Evolutionary conservation across 2,888 invertebrate genomes (phyloP).

Genomic region (Hipparchia semele): DNA sequence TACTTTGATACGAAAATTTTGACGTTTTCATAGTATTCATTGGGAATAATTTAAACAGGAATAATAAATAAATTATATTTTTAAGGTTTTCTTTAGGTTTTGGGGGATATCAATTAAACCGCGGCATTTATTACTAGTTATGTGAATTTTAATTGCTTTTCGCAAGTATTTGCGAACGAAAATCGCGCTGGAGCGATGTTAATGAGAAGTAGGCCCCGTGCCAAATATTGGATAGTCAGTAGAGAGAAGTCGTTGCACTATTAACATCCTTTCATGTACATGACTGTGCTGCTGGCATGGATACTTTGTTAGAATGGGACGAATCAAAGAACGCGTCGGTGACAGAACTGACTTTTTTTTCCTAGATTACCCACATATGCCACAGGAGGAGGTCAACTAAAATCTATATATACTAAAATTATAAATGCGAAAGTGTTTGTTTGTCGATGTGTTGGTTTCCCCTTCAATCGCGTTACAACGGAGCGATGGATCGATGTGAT

Average conservation of each 20-base stretch:
- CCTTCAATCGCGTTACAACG: too few relatives aligned
- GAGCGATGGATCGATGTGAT: too few relatives aligned
- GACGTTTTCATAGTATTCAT: neutral
- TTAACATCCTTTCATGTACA: neutral
- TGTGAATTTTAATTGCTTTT: constrained; percentile 17
- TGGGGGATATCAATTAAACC: neutral
- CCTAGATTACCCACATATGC: too few relatives aligned
- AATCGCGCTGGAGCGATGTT: constrained; percentile 31
- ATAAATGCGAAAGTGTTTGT: too few relatives aligned
- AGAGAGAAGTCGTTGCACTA: constrained; percentile 7
- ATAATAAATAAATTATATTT: too few relatives aligned
- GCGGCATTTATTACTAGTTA: constrained; percentile 15
- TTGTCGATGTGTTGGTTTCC: too few relatives aligned
- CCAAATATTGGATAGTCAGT: constrained; percentile 33
- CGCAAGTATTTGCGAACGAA: constrained; percentile 16
- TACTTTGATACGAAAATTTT: neutral
- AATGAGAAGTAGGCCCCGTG: constrained; percentile 41
- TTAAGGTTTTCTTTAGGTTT: neutral
- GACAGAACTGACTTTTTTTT: too few relatives aligned
- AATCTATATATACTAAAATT: too few relatives aligned
- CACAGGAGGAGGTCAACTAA: too few relatives aligned
- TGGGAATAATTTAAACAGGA: too few relatives aligned
- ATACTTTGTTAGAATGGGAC: neutral
- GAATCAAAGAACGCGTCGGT: neutral
- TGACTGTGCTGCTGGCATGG: neutral